These are phyloP conservation scores for Eudemis profundana DNA, from an alignment of 2,888 invertebrate genomes.

Conservation along the genomic window DNA sequence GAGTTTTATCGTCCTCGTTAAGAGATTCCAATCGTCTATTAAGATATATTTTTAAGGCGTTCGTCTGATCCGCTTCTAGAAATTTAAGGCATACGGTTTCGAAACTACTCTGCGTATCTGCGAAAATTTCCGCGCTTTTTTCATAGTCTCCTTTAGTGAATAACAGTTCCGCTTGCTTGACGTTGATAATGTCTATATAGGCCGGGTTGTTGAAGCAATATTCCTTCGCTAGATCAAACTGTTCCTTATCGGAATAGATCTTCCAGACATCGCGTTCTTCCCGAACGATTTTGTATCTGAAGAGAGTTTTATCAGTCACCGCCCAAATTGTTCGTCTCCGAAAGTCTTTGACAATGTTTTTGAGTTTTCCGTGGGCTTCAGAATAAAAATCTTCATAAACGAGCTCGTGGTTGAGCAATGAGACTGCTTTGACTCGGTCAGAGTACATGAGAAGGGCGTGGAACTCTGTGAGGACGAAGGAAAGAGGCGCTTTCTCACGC, in stretches of 20 bases:
- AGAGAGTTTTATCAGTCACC: constrained; percentile 93
- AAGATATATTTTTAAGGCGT: constrained; percentile 95
- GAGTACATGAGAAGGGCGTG: constrained; percentile 94
- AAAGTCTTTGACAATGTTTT: constrained; percentile 92
- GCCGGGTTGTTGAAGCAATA: constrained; percentile 93
- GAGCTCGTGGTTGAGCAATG: constrained; percentile 92
- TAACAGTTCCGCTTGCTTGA: constrained; percentile 94
- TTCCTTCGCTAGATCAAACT: constrained; percentile 94
- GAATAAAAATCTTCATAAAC: constrained; percentile 94
- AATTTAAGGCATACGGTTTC: constrained; percentile 98
- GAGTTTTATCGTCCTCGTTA: constrained; percentile 91
- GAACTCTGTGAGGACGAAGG: constrained; percentile 95
- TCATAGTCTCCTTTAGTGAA: constrained; percentile 92
- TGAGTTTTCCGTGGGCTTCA: constrained; percentile 91
- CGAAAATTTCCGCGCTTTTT: constrained; percentile 94
- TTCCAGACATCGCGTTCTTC: constrained; percentile 96
- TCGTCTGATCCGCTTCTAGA: constrained; percentile 91
- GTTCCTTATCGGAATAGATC: constrained; percentile 93
- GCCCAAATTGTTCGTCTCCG: constrained; percentile 93
- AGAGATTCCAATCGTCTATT: constrained; percentile 91
- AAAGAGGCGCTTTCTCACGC: constrained; percentile 85
- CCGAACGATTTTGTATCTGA: constrained; percentile 92
- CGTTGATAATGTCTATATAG: constrained; percentile 92
- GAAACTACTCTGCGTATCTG: constrained; percentile 96
- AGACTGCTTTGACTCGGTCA: constrained; percentile 93